Percentiles rank a stretch among this genome's conserved stretches.
Conservation (phyloP, 2,888 invertebrate genomes). For the Drosophila mercatorum region DNA sequence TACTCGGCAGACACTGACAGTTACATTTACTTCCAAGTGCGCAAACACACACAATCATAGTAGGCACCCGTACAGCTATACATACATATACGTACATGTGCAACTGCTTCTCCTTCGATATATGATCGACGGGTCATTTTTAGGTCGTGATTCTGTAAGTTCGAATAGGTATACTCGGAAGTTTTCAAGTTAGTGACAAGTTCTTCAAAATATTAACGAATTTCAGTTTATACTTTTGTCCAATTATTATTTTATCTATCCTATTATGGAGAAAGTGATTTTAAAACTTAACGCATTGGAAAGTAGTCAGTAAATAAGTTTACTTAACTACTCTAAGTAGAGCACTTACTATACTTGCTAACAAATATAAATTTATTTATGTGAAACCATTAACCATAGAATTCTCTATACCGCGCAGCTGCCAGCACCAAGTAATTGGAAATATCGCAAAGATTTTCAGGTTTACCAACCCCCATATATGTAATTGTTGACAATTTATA, state of each 20-base stretch:
- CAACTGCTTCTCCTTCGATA: background rate
- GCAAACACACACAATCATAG: background rate
- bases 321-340: background rate
- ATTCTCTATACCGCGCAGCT: too few species aligned
- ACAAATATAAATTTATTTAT: too few species aligned
- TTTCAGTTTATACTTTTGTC: background rate
- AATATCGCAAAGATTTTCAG: too few species aligned
- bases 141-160: slow-evolving; percentile 42
- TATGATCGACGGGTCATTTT: slow-evolving; percentile 26
- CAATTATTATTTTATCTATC: background rate
- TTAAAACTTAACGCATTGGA: background rate
- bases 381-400: too few species aligned
- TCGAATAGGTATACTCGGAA: background rate
- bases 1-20: slow-evolving; percentile 26
- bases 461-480: too few species aligned
- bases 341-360: background rate
- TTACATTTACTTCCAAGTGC: slow-evolving; percentile 14
- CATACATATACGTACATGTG: background rate
- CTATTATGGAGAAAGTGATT: background rate
- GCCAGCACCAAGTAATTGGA: too few species aligned
- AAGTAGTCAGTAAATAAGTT: background rate
- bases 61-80: background rate
- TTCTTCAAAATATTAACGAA: background rate
- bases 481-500: too few species aligned
- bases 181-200: background rate